These are phyloP conservation scores for Cinclus cinclus DNA, from an alignment of 2,113 vertebrate species.

Conservation along the genomic window DNA sequence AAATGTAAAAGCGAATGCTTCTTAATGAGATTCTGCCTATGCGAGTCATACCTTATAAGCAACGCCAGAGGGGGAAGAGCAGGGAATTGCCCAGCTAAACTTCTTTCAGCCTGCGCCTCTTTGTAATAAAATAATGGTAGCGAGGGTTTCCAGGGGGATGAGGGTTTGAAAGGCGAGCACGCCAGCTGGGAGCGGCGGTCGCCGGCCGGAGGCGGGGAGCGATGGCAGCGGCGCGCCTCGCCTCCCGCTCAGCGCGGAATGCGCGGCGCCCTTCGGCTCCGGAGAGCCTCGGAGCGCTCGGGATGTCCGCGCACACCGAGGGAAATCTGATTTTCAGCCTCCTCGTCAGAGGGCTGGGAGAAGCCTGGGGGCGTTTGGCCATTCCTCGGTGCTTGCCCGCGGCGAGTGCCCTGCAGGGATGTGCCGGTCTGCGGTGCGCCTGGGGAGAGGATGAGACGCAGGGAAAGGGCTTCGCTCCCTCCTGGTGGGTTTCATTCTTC, in stretches of 20 bases:
- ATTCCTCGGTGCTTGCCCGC: not conserved
- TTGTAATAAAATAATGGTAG: conserved; percentile 26
- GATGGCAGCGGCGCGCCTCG: too few species aligned
- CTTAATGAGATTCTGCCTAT: not conserved
- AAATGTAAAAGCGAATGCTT: not conserved
- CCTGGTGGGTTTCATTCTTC: not conserved
- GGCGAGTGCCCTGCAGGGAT: not conserved
- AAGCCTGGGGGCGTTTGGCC: not conserved
- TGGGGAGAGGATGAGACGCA: not conserved
- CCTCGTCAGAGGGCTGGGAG: not conserved
- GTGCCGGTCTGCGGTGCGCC: not conserved
- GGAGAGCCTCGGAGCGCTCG: not conserved
- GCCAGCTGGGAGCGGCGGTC: conserved; percentile 29
- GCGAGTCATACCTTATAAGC: not conserved
- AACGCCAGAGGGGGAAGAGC: not conserved
- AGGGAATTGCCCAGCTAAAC: not conserved
- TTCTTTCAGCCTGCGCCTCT: conserved; percentile 28
- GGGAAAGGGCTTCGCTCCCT: not conserved
- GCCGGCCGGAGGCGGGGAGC: not conserved
- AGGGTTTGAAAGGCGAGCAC: conserved; percentile 44
- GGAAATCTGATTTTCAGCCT: conserved; percentile 22
- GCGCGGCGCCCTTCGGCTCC: not conserved
- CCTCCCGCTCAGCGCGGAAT: conserved; percentile 4
- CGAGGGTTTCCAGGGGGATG: conserved; percentile 53
- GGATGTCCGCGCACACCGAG: not conserved